Evolutionary conservation across 1,140 invertebrate genomes (phyloP).

Genomic region (Diachasmimorpha longicaudata): DNA sequence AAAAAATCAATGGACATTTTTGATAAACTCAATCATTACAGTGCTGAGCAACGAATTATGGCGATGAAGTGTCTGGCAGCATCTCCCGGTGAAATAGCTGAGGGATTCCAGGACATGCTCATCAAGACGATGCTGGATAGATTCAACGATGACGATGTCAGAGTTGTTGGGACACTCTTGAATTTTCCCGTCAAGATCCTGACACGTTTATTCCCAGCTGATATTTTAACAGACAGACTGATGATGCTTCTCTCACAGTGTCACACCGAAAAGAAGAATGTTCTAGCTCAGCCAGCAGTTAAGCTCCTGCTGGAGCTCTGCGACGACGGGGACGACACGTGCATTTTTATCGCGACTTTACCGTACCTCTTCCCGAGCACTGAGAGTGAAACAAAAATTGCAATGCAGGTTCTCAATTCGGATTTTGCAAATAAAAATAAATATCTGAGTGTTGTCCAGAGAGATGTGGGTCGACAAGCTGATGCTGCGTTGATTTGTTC

Average conservation of each 20-base stretch:
- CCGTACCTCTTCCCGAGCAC: slow-evolving; percentile 67
- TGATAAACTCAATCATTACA: slow-evolving; percentile 72
- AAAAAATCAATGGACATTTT: slow-evolving; percentile 67
- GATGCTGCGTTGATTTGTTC: slow-evolving; percentile 44
- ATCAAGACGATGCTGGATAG: slow-evolving; percentile 43
- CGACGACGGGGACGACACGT: slow-evolving; percentile 46
- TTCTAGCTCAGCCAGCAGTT: slow-evolving; percentile 46
- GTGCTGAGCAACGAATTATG: slow-evolving; percentile 66
- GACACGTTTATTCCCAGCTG: slow-evolving; percentile 38
- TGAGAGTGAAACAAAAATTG: slow-evolving; percentile 57
- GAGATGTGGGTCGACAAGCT: slow-evolving; percentile 48
- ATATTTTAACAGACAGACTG: slow-evolving; percentile 48
- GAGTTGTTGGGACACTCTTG: slow-evolving; percentile 46
- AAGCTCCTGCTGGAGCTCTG: slow-evolving; percentile 51
- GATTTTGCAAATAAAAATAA: slow-evolving; percentile 59
- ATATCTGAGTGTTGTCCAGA: slow-evolving; percentile 50
- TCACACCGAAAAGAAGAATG: slow-evolving; percentile 36
- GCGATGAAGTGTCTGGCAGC: slow-evolving; percentile 60
- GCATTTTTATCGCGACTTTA: slow-evolving; percentile 60
- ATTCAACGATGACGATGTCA: slow-evolving; percentile 49
- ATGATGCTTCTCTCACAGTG: slow-evolving; percentile 49
- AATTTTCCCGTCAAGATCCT: slow-evolving; percentile 44
- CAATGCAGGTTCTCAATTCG: slow-evolving; percentile 62
- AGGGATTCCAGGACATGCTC: slow-evolving; percentile 44
- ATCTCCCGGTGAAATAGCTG: slow-evolving; percentile 37